These are phyloP conservation scores for Rambutsinella grinnellia DNA, from an alignment of 2,888 invertebrate species.

Conservation along the genomic window DNA sequence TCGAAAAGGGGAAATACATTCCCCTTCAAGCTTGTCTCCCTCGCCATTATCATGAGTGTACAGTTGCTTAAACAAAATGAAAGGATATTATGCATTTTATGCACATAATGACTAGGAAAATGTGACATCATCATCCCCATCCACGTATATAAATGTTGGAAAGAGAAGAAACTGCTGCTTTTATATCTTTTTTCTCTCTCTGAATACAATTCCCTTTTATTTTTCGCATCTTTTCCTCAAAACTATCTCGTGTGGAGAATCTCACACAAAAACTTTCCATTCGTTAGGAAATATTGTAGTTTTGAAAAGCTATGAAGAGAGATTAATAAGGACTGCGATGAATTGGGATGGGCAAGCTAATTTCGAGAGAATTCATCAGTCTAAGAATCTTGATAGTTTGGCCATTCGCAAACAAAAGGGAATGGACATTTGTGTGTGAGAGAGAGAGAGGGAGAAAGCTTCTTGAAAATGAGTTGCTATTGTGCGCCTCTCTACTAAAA, in stretches of 20 bases:
- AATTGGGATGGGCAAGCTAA: not conserved
- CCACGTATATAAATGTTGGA: not conserved
- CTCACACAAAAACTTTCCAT: too few relatives aligned
- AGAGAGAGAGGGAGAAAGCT: not conserved
- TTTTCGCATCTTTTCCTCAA: too few relatives aligned
- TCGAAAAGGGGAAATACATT: not conserved
- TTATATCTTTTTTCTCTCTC: not conserved
- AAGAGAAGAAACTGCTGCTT: not conserved
- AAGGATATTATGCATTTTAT: constrained; percentile 55
- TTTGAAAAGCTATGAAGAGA: too few relatives aligned
- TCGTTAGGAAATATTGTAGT: too few relatives aligned
- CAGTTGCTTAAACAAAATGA: constrained; percentile 54
- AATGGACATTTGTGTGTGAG: not conserved
- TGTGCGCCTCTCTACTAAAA: not conserved
- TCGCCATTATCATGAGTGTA: constrained; percentile 39
- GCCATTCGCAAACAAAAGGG: too few relatives aligned
- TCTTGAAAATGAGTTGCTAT: not conserved
- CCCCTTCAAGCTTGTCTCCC: not conserved
- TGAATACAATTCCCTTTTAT: too few relatives aligned
- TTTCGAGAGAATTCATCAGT: not conserved
- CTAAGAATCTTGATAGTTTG: not conserved
- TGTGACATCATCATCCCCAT: constrained; percentile 41
- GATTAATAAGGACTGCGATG: not conserved
- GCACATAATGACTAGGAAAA: constrained; percentile 53
- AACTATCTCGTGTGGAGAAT: too few relatives aligned